Evolutionary conservation across 2,888 invertebrate genomes (phyloP).

Genomic region (Quadriops clusia): DNA sequence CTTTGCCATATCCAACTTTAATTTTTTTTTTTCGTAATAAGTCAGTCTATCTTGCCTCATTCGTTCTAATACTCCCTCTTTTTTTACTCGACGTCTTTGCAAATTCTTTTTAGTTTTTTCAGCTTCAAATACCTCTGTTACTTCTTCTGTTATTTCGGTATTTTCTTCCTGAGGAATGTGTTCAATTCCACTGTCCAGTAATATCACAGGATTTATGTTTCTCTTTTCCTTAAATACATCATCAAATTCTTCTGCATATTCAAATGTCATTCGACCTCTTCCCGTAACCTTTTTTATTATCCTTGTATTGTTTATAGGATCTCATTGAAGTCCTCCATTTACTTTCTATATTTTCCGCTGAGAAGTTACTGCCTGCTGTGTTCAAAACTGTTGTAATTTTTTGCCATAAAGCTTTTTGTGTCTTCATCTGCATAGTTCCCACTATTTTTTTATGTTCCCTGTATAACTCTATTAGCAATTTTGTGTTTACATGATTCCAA

Average conservation of each 20-base stretch:
- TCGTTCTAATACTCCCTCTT: no score
- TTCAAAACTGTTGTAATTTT: conserved; percentile 3
- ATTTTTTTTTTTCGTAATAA: conserved; percentile 1
- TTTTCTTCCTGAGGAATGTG: no score
- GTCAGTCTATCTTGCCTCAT: conserved; percentile 2
- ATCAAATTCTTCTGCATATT: conserved; percentile 12
- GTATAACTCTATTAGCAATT: conserved; percentile 5
- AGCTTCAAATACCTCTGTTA: no score
- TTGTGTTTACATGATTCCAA: background rate
- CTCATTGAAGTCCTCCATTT: conserved; percentile 14
- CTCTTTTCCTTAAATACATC: conserved; percentile 11
- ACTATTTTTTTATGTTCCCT: conserved; percentile 5
- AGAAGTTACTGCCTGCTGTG: background rate
- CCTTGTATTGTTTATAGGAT: conserved; percentile 13
- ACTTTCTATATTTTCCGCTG: conserved; percentile 11
- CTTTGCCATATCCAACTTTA: conserved; percentile 1
- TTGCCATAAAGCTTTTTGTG: conserved; percentile 4
- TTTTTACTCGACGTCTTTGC: background rate
- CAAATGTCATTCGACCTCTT: conserved; percentile 12
- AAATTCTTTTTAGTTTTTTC: no score
- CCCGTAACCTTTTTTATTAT: conserved; percentile 14
- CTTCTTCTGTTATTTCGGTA: no score
- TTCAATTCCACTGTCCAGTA: conserved; percentile 5
- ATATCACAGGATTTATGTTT: conserved; percentile 9
- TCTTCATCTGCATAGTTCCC: conserved; percentile 5